phyloP scores from a whole-genome alignment of 2,888 invertebrate genomes.

The Dynastes tityus region DNA sequence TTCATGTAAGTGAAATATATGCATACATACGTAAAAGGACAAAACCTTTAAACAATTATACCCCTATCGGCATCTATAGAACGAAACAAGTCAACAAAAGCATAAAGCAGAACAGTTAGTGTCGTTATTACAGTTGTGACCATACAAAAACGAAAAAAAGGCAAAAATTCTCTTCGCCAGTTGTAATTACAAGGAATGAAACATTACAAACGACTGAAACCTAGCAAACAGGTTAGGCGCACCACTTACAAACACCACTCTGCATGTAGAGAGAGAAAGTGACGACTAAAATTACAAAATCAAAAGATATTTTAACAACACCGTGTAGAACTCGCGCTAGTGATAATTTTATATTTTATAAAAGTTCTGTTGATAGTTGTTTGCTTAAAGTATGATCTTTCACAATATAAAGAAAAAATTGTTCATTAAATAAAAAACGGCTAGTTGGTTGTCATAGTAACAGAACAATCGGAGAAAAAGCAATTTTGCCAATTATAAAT shows the following conservation, averaged over 20 bases:
- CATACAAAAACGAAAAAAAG: conserved; percentile 26
- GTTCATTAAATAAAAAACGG: too few relatives aligned
- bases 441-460: too few relatives aligned
- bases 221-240: conserved; percentile 30
- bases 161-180: neutral
- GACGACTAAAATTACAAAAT: neutral
- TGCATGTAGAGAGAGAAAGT: conserved; percentile 6
- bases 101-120: neutral
- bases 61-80: conserved; percentile 35
- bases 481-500: too few relatives aligned
- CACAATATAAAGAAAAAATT: too few relatives aligned
- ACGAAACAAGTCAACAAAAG: conserved; percentile 1
- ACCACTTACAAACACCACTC: conserved; percentile 2
- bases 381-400: too few relatives aligned
- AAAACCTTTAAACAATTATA: conserved; percentile 36
- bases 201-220: conserved; percentile 18
- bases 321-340: neutral
- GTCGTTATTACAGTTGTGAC: conserved; percentile 28
- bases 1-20: conserved; percentile 34
- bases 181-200: conserved; percentile 22
- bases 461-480: too few relatives aligned
- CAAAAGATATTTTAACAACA: neutral
- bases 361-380: too few relatives aligned
- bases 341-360: neutral
- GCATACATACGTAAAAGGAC: conserved; percentile 25